phyloP scores from a whole-genome alignment of 2,888 invertebrate species.

The Lasioglossum zephyrum region DNA sequence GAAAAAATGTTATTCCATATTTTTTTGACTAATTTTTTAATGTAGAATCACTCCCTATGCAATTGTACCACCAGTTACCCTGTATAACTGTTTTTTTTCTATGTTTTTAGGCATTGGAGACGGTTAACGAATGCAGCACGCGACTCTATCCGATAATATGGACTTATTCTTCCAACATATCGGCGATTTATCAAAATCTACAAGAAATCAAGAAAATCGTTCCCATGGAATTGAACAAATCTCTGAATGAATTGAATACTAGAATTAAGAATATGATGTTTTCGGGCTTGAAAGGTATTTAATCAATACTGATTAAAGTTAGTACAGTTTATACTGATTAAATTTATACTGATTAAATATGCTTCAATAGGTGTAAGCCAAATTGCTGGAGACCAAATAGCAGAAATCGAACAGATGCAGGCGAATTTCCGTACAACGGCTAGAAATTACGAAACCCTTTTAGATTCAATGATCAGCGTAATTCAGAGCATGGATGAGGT shows the following conservation, averaged over 20 bases:
- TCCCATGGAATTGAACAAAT: conserved; percentile 87
- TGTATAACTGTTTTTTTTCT: not conserved
- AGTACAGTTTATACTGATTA: too few relatives aligned
- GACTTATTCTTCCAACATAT: conserved; percentile 87
- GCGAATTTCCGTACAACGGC: conserved; percentile 88
- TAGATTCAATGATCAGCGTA: conserved; percentile 89
- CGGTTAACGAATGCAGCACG: conserved; percentile 89
- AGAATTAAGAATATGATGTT: conserved; percentile 89
- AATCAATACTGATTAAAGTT: not conserved
- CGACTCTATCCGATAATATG: conserved; percentile 91
- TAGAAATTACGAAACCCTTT: conserved; percentile 89
- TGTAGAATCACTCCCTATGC: too few relatives aligned
- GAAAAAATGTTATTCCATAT: too few relatives aligned
- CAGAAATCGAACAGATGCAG: conserved; percentile 88
- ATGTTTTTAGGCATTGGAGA: conserved; percentile 87
- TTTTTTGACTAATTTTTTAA: too few relatives aligned
- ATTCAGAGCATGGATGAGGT: conserved; percentile 86
- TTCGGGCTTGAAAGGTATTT: conserved; percentile 87
- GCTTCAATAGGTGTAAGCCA: conserved; percentile 81
- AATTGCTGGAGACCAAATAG: conserved; percentile 87
- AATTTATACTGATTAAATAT: not conserved
- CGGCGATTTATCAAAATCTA: conserved; percentile 86
- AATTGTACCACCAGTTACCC: not conserved
- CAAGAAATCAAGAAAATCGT: conserved; percentile 86
- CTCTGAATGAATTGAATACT: conserved; percentile 88